Evolutionary conservation across 2,888 invertebrate genomes (phyloP).

Genomic region (Cactoblastis cactorum): DNA sequence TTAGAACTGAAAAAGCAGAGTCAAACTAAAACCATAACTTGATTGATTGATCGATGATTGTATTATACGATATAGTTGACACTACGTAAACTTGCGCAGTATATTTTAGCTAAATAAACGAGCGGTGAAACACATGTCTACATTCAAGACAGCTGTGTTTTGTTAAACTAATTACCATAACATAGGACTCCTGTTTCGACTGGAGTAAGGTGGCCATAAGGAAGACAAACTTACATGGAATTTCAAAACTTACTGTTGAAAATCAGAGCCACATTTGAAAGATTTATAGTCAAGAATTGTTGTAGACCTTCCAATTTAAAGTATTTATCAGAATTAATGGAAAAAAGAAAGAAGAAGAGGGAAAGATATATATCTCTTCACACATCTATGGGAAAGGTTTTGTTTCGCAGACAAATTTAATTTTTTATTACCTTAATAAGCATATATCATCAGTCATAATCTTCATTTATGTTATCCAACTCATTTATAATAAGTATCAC

Average conservation of each 20-base stretch:
- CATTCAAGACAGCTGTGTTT: conserved; percentile 13
- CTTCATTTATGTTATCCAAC: no score
- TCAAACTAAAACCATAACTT: not conserved
- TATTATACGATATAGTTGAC: not conserved
- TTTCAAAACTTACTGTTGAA: not conserved
- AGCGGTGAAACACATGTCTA: conserved; percentile 10
- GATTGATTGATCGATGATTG: not conserved
- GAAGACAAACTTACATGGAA: not conserved
- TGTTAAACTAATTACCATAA: conserved; percentile 19
- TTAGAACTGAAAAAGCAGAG: no score
- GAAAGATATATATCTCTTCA: no score
- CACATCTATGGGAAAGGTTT: no score
- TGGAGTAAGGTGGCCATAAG: conserved; percentile 14
- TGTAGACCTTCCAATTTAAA: no score
- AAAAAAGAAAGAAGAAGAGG: no score
- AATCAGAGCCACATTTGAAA: not conserved
- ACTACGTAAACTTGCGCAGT: not conserved
- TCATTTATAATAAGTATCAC: no score
- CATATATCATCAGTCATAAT: no score
- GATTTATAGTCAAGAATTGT: no score
- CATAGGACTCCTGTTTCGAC: conserved; percentile 16
- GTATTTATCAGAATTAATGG: no score
- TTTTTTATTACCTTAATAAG: no score
- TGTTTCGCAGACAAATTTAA: no score
- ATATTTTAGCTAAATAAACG: conserved; percentile 4